A percentile compares a stretch with the other conserved stretches of the same genome.
Conservation (phyloP, 2,888 invertebrate species). For the Neoitamus cyanurus region DNA sequence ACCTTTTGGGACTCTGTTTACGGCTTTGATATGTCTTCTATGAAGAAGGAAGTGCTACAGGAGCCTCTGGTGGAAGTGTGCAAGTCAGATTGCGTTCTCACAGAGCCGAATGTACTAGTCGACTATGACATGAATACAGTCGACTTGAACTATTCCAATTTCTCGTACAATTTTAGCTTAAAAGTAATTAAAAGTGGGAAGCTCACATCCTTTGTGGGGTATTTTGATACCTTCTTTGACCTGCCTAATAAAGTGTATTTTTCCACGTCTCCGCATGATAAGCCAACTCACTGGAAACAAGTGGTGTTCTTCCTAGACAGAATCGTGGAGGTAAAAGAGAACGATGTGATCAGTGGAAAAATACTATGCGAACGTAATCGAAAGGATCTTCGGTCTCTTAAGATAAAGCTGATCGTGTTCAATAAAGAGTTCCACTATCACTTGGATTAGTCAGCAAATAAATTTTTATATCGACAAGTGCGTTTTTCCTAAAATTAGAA, state of each 20-base stretch:
- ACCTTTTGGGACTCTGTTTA: conserved; percentile 94
- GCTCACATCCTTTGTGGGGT: conserved; percentile 86
- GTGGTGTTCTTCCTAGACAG: conserved; percentile 82
- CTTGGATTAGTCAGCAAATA: conserved; percentile 68
- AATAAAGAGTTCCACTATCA: conserved; percentile 73
- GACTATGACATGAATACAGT: conserved; percentile 83
- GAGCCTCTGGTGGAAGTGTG: conserved; percentile 80
- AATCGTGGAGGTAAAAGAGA: conserved; percentile 76
- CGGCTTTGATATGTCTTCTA: conserved; percentile 92
- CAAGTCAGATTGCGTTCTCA: conserved; percentile 72
- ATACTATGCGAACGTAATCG: conserved; percentile 79
- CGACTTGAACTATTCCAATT: conserved; percentile 77
- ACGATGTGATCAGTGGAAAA: conserved; percentile 73
- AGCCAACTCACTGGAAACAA: conserved; percentile 86
- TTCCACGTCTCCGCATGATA: conserved; percentile 75
- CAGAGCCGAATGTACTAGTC: conserved; percentile 74
- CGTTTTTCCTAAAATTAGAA: not conserved
- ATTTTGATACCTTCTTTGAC: conserved; percentile 90
- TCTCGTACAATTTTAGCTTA: conserved; percentile 76
- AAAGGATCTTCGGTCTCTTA: conserved; percentile 79
- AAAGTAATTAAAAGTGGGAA: conserved; percentile 73
- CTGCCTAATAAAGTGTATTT: conserved; percentile 72
- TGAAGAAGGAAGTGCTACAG: conserved; percentile 84
- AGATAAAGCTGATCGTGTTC: conserved; percentile 75
- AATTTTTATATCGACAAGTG: not conserved